Evolutionary conservation across 1,140 invertebrate genomes (phyloP).

Genomic region (Aphelenchoides fujianensis): DNA sequence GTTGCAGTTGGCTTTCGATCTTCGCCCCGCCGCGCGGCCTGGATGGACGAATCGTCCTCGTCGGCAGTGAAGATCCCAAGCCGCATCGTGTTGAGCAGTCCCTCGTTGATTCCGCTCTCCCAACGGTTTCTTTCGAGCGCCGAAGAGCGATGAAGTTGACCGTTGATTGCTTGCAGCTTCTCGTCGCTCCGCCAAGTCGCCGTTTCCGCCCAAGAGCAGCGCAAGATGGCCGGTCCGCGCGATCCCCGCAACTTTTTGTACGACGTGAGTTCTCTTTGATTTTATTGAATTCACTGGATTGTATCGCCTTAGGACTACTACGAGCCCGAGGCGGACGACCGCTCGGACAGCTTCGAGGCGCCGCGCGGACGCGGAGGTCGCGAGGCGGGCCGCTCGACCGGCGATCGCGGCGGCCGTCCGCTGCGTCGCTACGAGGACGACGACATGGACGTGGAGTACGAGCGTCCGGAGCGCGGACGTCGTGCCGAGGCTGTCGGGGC

Average conservation of each 20-base stretch:
- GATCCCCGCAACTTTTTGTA: slow-evolving; percentile 7
- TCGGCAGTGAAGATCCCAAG: background rate
- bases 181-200: background rate
- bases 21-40: too few species aligned
- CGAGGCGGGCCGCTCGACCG: too few species aligned
- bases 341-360: too few species aligned
- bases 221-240: background rate
- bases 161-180: background rate
- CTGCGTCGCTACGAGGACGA: background rate
- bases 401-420: background rate
- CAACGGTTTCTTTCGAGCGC: background rate
- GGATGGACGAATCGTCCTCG: slow-evolving; percentile 4
- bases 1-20: too few species aligned
- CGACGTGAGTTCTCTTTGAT: too few species aligned
- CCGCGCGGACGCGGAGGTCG: too few species aligned
- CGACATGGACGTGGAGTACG: slow-evolving; percentile 1
- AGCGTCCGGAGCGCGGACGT: background rate
- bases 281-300: too few species aligned
- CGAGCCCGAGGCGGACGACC: background rate
- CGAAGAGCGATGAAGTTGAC: too few species aligned
- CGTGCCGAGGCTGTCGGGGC: background rate
- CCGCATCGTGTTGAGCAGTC: background rate
- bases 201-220: background rate
- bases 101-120: background rate
- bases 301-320: too few species aligned